Evolutionary conservation across 2,797 vertebrate genomes (phyloP), one percentile per base, ranked within the genome.

Genomic region (Ptychobarbus kaznakovi): DNA sequence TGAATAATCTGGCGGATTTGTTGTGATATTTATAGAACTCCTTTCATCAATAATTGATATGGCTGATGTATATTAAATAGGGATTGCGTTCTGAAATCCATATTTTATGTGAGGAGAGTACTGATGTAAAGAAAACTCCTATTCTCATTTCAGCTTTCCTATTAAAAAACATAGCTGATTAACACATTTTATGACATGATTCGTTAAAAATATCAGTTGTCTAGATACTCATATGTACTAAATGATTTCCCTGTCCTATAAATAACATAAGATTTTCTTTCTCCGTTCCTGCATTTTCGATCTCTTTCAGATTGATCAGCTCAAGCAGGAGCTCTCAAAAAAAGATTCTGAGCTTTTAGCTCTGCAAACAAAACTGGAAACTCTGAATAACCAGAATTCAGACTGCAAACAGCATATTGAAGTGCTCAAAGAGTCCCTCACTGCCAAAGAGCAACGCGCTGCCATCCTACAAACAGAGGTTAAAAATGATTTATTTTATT

Each of bases 401-500:
- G 98, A 99, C 96, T 99, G 98, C 94, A 99, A 99, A 93, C 98
- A 99, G 95, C 98, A 99, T 94, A 99, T 99, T 53, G 98, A 99
- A 96, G 98, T 99, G 94, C 97, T 99, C 92, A 99, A 99, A 95
- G 98, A 99, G 95, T 99, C 98, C 44, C 97, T 99, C 95, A 99
- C 98, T 95, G 98, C 98, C 97, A 99, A 99, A 96, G 98, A 99
- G 96, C 98, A 99, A 96, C 97, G 98, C 88, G 97, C 98, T 92
- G 98, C 98, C 95, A 99, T 99, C 91, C 96, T 99, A 90, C 98
- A 99, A 94, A 99, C 98, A 40, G 98, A 99, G 98, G 98, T 99
- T 28, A 42, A 28, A 28, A 11, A 80, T 44, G 7, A 22, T 40
- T 4, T 13, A 13, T 68, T 35, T 38, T 15, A 6, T 65, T 65